Evolutionary conservation across 2,888 invertebrate genomes (phyloP).

Genomic region (Danaus chrysippus): DNA sequence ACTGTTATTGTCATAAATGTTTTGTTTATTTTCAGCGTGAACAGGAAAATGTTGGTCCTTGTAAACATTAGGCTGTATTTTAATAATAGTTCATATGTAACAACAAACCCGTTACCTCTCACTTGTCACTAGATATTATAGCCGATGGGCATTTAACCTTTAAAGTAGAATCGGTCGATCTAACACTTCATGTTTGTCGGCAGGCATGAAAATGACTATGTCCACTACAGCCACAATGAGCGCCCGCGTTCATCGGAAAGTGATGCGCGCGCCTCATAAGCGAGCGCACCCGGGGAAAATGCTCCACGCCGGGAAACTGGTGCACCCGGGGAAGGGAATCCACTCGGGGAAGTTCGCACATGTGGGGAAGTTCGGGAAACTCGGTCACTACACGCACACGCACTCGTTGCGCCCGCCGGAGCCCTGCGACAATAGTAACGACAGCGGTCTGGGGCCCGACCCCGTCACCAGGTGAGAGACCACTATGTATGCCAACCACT

Average conservation of each 20-base stretch:
- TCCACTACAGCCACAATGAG: slow-evolving; percentile 83
- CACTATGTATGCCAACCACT: slow-evolving; percentile 16
- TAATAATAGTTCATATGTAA: too few relatives aligned
- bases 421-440: slow-evolving; percentile 92
- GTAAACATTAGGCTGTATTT: too few relatives aligned
- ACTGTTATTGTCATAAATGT: too few relatives aligned
- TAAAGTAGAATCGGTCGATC: slow-evolving; percentile 17
- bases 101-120: too few relatives aligned
- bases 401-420: slow-evolving; percentile 72
- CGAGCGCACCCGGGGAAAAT: slow-evolving; percentile 73
- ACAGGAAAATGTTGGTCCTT: too few relatives aligned
- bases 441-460: slow-evolving; percentile 92
- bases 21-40: too few relatives aligned
- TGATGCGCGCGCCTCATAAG: slow-evolving; percentile 83
- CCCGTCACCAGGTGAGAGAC: slow-evolving; percentile 70
- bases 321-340: slow-evolving; percentile 56
- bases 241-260: slow-evolving; percentile 82
- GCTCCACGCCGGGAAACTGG: slow-evolving; percentile 67
- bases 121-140: too few relatives aligned
- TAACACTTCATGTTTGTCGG: slow-evolving; percentile 55
- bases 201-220: slow-evolving; percentile 87
- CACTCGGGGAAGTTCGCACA: slow-evolving; percentile 48
- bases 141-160: background rate
- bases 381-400: slow-evolving; percentile 66
- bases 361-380: slow-evolving; percentile 66